A percentile compares a stretch with the other conserved stretches of the same genome.
phyloP scores from a whole-genome alignment of 1,140 invertebrate species.

The Drosophila kanapiae region DNA sequence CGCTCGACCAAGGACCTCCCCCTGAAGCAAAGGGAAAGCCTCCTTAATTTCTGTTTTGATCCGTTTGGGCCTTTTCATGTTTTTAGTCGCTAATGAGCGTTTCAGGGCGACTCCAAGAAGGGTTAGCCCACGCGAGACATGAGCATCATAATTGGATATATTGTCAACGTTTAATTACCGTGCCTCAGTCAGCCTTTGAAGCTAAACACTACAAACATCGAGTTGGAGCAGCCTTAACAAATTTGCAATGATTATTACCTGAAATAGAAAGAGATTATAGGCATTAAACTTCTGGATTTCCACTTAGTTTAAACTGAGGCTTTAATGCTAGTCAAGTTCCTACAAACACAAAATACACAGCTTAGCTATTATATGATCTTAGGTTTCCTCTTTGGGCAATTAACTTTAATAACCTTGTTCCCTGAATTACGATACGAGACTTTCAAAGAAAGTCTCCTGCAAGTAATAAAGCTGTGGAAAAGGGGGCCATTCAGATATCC shows the following conservation, averaged over 20 bases:
- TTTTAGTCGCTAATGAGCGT: conserved; percentile 30
- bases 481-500: not conserved
- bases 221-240: not conserved
- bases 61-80: conserved; percentile 8
- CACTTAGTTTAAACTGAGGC: too few species aligned
- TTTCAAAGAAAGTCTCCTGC: not conserved
- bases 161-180: conserved; percentile 39
- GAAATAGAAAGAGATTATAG: conserved; percentile 17
- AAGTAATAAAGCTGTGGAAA: not conserved
- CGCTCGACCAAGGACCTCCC: conserved; percentile 27
- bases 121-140: conserved; percentile 10
- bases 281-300: not conserved
- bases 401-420: not conserved
- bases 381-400: too few species aligned
- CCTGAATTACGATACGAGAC: not conserved
- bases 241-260: conserved; percentile 28
- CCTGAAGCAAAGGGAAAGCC: not conserved
- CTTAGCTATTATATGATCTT: not conserved
- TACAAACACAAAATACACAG: not conserved
- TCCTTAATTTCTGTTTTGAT: conserved; percentile 31
- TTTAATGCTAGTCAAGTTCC: not conserved
- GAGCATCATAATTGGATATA: conserved; percentile 48
- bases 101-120: conserved; percentile 15
- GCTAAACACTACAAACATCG: not conserved
- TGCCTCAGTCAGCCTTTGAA: conserved; percentile 6